Percentiles rank a stretch among this genome's conserved stretches.
phyloP scores from a whole-genome alignment of 2,888 invertebrate species.

The Mechanitis mazaeus region DNA sequence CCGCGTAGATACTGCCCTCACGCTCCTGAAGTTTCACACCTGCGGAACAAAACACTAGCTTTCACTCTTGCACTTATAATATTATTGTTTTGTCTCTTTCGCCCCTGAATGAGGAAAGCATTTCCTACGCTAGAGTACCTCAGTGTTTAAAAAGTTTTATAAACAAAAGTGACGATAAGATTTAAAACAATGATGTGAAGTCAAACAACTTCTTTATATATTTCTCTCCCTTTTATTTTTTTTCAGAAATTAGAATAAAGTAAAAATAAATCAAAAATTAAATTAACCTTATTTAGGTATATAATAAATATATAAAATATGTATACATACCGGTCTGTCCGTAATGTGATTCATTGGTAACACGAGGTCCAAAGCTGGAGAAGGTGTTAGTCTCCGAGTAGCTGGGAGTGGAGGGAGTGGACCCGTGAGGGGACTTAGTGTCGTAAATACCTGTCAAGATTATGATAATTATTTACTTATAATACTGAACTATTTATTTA shows the following conservation, averaged over 20 bases:
- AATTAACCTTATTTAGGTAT: neutral
- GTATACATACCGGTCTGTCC: slow-evolving; percentile 60
- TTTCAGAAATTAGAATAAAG: no score
- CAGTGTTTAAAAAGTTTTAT: no score
- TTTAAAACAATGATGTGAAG: no score
- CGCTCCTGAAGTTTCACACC: slow-evolving; percentile 54
- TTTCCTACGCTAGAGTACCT: no score
- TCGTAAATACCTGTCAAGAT: slow-evolving; percentile 41
- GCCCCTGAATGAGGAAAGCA: no score
- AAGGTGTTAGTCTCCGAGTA: slow-evolving; percentile 62
- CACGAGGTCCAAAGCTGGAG: slow-evolving; percentile 64
- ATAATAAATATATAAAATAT: neutral
- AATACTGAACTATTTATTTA: neutral
- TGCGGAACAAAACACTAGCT: slow-evolving; percentile 24
- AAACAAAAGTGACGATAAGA: no score
- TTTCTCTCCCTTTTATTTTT: no score
- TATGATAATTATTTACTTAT: neutral
- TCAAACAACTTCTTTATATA: no score
- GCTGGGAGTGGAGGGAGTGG: slow-evolving; percentile 63
- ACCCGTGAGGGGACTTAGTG: slow-evolving; percentile 53
- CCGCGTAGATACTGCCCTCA: slow-evolving; percentile 64
- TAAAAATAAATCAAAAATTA: no score
- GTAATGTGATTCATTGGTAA: slow-evolving; percentile 59
- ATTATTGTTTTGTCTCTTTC: no score
- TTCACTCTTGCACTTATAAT: no score